Base-by-base conservation (phyloP, 2,888 invertebrate genomes). In the Cosmopolites sordidus region DNA sequence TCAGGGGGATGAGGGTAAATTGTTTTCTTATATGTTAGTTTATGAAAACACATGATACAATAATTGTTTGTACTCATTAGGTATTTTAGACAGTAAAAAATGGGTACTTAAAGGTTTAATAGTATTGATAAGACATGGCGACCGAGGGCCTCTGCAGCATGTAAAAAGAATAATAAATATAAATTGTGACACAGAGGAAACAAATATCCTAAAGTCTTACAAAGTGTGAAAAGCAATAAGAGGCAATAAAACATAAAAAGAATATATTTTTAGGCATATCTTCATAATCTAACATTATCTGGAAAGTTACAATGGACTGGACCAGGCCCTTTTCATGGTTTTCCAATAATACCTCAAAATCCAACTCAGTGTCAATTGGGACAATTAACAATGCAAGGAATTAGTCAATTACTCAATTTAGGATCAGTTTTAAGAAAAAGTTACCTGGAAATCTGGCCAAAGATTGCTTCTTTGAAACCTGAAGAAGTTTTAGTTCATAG, bases 61-160 rank as follows among this genome's bases (percentile, higher is more conserved):
- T 43, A 6, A n/a, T 43, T 6, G 12, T 40, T 63, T 64, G 30
- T n/a, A n/a, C n/a, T n/a, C n/a, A n/a, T n/a, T 66, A 72, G 70
- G 68, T 52, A 65, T 68, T 11, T 61, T 79, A 73, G 78, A 65
- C 70, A 73, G 66, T 62, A 78, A 66, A 12, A 79, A 81, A 49
- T 83, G 85, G 78, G 73, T 81, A 38, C 72, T 89, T 37, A 84
- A 84, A 67, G 88, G 87, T 3, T 80, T 89, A 1, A 70, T 92
- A 37, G 78, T 91, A 44, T 76, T 93, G 43, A 85, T 91, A 2
- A 79, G 95, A 12, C 95, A 95, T 69, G 95, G 95, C 0, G 94
- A 94, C 70, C 78, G 95, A 43, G 92, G 93, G 0, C 90, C 94
- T 0, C 77, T 95, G 58, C 86, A 89, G 8, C 89, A 91, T 68